Evolutionary conservation across 2,797 vertebrate species (phyloP), one percentile per base, ranked within the genome.

Genomic region (Cottoperca gobio): DNA sequence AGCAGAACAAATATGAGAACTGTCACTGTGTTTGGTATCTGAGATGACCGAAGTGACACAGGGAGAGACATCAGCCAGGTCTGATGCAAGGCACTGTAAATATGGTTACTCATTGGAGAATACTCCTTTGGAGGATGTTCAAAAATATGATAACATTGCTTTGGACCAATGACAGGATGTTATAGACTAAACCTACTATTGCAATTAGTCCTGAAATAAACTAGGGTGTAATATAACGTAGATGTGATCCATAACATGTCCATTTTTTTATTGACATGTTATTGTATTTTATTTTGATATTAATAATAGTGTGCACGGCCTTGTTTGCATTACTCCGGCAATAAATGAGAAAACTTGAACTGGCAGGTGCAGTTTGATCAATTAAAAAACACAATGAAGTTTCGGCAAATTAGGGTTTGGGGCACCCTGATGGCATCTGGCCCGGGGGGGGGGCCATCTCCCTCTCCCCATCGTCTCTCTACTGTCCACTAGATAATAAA

Each of bases 1-100:
- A 49, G 43, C 45, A 61, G 59, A 21, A 68, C 54, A 68, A 70
- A 58, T 62, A 78, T 2, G 3, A 50, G 33, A 55, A 40, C 66
- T 73, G 69, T 49, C 54, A 49, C 37, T 54, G 48, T 37, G 40
- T 43, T 45, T 45, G 26, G 17, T 35, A 52, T 35, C 23, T 23
- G 19, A 68, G 52, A 50, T 31, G 23, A 62, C 59, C 49, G 39
- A 66, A 43, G 48, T 23, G 23, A 65, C 31, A 33, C 8, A 19
- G n/a, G 10, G 24, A 67, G 48, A 46, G 52, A 49, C 65, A 53
- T 60, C 58, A 68, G 9, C 23, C 5, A 14, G 5, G n/a, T 35
- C 35, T 33, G 33, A 17, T 28, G 26, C 33, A 12, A 43, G 23
- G 4, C 33, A 54, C 52, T 39, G 28, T 8, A 35, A 12, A 37